Conservation (phyloP, 1,140 invertebrate genomes). For the Colletes gigas region DNA sequence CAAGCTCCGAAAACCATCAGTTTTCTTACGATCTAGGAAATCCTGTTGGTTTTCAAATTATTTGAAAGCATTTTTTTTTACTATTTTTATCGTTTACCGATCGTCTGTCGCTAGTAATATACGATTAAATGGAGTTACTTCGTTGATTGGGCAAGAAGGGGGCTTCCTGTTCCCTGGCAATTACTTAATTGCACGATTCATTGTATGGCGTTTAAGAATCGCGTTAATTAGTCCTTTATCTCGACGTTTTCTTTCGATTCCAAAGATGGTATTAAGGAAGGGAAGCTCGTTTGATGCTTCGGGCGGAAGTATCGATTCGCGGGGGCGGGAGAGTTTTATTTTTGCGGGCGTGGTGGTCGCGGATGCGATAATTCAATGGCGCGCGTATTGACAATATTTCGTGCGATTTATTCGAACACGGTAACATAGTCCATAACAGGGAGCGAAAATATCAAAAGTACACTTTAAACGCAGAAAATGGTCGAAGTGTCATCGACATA, state of each 20-base stretch:
- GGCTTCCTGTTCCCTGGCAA: conserved; percentile 26
- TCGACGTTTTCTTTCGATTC: neutral
- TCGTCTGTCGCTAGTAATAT: conserved; percentile 29
- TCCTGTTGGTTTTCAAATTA: too few species aligned
- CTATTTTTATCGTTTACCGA: neutral
- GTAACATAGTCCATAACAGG: too few species aligned
- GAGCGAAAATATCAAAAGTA: too few species aligned
- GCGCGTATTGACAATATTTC: too few species aligned
- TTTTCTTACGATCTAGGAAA: too few species aligned
- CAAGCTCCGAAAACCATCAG: too few species aligned
- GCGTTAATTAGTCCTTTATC: conserved; percentile 42
- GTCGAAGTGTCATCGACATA: too few species aligned
- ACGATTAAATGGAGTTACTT: conserved; percentile 34
- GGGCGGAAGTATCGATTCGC: neutral
- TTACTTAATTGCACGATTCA: conserved; percentile 41
- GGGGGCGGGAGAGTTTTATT: neutral
- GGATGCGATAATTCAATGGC: too few species aligned
- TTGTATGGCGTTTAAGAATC: conserved; percentile 45
- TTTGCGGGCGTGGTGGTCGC: neutral
- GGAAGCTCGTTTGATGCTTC: neutral
- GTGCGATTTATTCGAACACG: too few species aligned
- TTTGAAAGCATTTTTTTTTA: too few species aligned
- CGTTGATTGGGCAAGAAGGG: neutral
- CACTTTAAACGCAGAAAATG: too few species aligned
- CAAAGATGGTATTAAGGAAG: neutral